Percentiles rank a stretch among this genome's conserved stretches.
phyloP scores from a whole-genome alignment of 2,888 invertebrate genomes.

The Athripsodes cinereus region DNA sequence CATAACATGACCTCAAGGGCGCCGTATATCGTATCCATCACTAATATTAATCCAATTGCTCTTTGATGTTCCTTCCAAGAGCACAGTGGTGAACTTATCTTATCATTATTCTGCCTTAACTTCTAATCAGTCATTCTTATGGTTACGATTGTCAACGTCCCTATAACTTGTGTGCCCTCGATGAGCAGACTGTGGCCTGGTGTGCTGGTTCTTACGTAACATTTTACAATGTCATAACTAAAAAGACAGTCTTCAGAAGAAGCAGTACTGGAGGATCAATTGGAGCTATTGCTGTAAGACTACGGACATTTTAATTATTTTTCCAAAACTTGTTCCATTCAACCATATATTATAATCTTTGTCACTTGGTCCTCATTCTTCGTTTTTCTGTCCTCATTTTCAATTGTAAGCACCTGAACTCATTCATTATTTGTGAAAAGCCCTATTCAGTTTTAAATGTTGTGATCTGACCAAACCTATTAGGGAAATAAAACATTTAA shows the following conservation, averaged over 20 bases:
- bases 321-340: too few relatives aligned
- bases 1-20: too few relatives aligned
- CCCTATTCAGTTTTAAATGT: too few relatives aligned
- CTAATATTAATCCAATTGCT: background rate
- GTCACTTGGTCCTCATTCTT: too few relatives aligned
- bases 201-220: constrained; percentile 76
- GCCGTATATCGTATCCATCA: too few relatives aligned
- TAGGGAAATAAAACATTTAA: too few relatives aligned
- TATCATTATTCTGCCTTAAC: constrained; percentile 27
- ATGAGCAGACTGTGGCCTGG: constrained; percentile 68
- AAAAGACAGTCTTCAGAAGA: constrained; percentile 62
- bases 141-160: constrained; percentile 79
- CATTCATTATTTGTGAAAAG: too few relatives aligned
- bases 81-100: background rate
- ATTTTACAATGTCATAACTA: constrained; percentile 64
- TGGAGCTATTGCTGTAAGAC: constrained; percentile 64
- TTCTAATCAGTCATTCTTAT: constrained; percentile 63
- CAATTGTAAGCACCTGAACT: too few relatives aligned
- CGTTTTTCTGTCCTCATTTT: too few relatives aligned
- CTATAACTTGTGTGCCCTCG: constrained; percentile 74
- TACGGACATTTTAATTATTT: too few relatives aligned
- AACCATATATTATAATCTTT: too few relatives aligned
- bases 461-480: too few relatives aligned
- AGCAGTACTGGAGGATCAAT: constrained; percentile 74
- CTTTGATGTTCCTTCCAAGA: background rate